Evolutionary conservation across 2,888 invertebrate species (phyloP).

Genomic region (Caenorhabditis imperialis): DNA sequence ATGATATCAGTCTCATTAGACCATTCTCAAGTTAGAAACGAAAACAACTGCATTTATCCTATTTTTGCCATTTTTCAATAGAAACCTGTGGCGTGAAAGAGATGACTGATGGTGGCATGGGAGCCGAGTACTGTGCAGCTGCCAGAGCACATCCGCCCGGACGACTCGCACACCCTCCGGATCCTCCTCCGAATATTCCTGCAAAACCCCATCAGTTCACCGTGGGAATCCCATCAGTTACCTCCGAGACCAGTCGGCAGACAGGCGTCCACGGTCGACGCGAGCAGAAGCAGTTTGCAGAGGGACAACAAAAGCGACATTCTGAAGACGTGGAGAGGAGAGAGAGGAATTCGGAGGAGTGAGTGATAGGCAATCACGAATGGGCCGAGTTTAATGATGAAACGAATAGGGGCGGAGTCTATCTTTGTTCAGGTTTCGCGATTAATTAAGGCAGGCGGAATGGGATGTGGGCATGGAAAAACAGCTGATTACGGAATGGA

Average conservation of each 20-base stretch:
- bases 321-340: neutral
- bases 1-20: too few relatives aligned
- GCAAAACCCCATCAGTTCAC: neutral
- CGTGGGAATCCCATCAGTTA: neutral
- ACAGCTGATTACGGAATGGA: conserved; percentile 1
- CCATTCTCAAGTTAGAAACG: too few relatives aligned
- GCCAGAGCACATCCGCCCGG: conserved; percentile 26
- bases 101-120: conserved; percentile 34
- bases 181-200: conserved; percentile 39
- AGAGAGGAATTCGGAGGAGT: conserved; percentile 19
- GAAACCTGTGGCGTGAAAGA: conserved; percentile 35
- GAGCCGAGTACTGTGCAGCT: conserved; percentile 19
- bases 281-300: conserved; percentile 17
- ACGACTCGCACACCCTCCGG: conserved; percentile 15
- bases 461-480: neutral
- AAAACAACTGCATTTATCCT: too few relatives aligned
- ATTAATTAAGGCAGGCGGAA: conserved; percentile 29
- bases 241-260: conserved; percentile 42
- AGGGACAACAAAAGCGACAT: conserved; percentile 6
- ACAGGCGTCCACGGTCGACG: too few relatives aligned
- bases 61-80: too few relatives aligned
- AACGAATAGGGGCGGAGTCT: conserved; percentile 7
- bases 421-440: conserved; percentile 25
- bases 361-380: too few relatives aligned
- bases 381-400: conserved; percentile 49